Percentiles rank a stretch among this genome's conserved stretches.
phyloP scores from a whole-genome alignment of 2,113 vertebrate genomes.

The Channa maculata region DNA sequence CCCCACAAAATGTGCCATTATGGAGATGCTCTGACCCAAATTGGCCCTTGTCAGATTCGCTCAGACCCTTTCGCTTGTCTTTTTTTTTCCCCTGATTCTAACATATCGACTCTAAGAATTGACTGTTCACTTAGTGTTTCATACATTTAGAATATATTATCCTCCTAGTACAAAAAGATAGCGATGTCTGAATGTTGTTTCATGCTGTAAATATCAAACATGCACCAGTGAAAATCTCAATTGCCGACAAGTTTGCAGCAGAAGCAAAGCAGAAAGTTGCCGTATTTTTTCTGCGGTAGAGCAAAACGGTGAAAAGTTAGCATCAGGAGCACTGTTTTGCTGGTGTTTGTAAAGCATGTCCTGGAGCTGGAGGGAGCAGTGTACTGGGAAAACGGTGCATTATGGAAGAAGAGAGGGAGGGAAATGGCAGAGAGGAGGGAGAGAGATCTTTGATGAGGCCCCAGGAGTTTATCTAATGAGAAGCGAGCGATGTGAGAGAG shows the following conservation, averaged over 20 bases:
- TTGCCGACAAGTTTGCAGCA: constrained; percentile 38
- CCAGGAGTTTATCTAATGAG: constrained; percentile 82
- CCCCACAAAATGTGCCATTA: too few relatives aligned
- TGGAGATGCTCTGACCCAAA: too few relatives aligned
- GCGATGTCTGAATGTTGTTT: constrained; percentile 19
- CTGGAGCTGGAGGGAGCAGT: constrained; percentile 71
- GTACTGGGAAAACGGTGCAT: constrained; percentile 74
- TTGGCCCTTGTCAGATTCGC: too few relatives aligned
- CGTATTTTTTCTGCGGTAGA: constrained; percentile 39
- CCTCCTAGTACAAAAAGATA: constrained; percentile 9
- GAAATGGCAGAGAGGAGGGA: constrained; percentile 60
- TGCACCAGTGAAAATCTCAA: constrained; percentile 43
- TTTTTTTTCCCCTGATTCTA: too few relatives aligned
- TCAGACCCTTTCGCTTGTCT: too few relatives aligned
- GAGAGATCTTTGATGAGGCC: constrained; percentile 81
- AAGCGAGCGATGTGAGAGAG: constrained; percentile 68
- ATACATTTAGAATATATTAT: not conserved
- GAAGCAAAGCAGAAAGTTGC: constrained; percentile 39
- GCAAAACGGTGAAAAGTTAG: constrained; percentile 69
- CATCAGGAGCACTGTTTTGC: constrained; percentile 71
- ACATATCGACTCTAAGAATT: not conserved
- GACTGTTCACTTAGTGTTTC: not conserved
- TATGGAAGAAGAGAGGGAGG: constrained; percentile 71
- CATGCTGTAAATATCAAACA: constrained; percentile 46
- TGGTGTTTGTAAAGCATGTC: constrained; percentile 78